Evolutionary conservation across 2,888 invertebrate genomes (phyloP).

Genomic region (Ctena decussata): DNA sequence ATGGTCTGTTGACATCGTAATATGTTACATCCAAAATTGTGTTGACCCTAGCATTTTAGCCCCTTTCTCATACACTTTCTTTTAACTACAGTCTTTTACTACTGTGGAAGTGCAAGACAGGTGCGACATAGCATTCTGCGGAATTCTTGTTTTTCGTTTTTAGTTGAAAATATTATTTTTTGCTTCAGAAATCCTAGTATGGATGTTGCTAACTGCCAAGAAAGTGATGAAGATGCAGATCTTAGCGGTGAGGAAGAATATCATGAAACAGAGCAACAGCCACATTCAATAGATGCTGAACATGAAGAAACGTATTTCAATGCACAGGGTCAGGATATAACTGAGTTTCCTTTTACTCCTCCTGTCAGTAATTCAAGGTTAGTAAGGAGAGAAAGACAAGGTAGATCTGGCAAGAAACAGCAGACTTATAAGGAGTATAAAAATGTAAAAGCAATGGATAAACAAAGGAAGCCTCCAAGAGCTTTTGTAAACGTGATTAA

Average conservation of each 20-base stretch:
- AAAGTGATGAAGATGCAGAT: conserved; percentile 68
- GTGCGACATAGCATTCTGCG: too few species aligned
- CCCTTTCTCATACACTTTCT: too few species aligned
- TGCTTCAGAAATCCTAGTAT: not conserved
- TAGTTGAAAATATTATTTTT: too few species aligned
- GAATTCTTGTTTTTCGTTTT: too few species aligned
- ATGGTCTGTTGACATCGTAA: too few species aligned
- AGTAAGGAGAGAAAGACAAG: conserved; percentile 70
- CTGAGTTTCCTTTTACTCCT: conserved; percentile 72
- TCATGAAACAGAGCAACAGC: conserved; percentile 39
- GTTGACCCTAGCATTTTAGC: too few species aligned
- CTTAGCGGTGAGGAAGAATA: conserved; percentile 69
- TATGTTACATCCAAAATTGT: too few species aligned
- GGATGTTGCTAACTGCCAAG: conserved; percentile 33
- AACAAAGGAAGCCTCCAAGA: conserved; percentile 54
- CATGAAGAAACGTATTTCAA: conserved; percentile 21
- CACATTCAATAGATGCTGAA: conserved; percentile 64
- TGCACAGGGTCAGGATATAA: conserved; percentile 21
- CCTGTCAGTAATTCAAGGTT: conserved; percentile 69
- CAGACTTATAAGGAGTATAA: conserved; percentile 66
- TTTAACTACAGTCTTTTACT: too few species aligned
- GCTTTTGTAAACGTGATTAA: conserved; percentile 73
- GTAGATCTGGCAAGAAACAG: conserved; percentile 50
- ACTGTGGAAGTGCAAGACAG: too few species aligned
- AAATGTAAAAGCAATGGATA: conserved; percentile 57